Evolutionary conservation across 2,113 vertebrate genomes (phyloP).

Genomic region (Chiloscyllium plagiosum): DNA sequence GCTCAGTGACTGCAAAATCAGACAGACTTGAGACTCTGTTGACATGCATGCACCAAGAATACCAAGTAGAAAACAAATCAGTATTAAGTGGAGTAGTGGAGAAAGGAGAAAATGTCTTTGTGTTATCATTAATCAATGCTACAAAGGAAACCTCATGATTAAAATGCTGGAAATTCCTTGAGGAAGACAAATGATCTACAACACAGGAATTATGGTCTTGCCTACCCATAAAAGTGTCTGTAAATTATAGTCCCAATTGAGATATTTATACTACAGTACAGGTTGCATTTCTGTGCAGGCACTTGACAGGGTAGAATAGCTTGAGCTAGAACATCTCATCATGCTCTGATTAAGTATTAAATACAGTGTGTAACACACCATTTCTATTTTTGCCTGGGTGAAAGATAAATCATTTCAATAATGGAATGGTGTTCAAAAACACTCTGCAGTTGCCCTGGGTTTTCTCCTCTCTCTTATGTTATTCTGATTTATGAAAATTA

Average conservation of each 20-base stretch:
- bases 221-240: neutral
- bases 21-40: neutral
- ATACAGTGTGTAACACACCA: neutral
- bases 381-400: neutral
- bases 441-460: neutral
- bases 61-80: neutral
- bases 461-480: neutral
- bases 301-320: neutral
- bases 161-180: neutral
- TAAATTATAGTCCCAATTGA: neutral
- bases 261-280: neutral
- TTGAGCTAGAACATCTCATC: neutral
- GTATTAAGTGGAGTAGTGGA: neutral
- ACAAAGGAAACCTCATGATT: neutral
- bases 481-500: neutral
- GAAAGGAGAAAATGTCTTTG: neutral
- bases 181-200: neutral
- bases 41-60: neutral
- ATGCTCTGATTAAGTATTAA: neutral
- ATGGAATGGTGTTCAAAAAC: neutral
- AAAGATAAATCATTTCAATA: neutral
- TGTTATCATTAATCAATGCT: neutral
- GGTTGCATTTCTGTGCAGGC: neutral
- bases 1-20: neutral
- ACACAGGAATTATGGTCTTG: neutral